These are phyloP conservation scores for Meteorus colon DNA, from an alignment of 2,888 invertebrate genomes.

Conservation along the genomic window DNA sequence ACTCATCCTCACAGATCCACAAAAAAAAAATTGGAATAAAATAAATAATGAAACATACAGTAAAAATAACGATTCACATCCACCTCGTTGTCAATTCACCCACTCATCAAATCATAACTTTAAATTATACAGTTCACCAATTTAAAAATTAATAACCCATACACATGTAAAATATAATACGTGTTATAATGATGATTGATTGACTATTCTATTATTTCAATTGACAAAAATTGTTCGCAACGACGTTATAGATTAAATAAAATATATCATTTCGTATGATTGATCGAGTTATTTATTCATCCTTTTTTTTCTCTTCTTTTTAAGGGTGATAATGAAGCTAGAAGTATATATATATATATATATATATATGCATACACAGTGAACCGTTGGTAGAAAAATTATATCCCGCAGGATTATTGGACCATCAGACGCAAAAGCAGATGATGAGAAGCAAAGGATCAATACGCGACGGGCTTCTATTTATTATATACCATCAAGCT, in stretches of 20 bases:
- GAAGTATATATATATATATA: neutral
- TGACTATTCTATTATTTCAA: neutral
- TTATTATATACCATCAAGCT: conserved; percentile 50
- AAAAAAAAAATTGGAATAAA: conserved; percentile 15
- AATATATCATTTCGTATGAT: conserved; percentile 27
- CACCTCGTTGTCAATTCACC: conserved; percentile 20
- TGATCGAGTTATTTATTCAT: conserved; percentile 39
- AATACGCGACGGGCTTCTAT: conserved; percentile 26
- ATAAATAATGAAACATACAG: neutral
- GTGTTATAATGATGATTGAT: conserved; percentile 18
- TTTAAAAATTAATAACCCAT: neutral
- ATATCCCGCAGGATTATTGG: conserved; percentile 31
- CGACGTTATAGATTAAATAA: neutral
- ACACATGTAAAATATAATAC: conserved; percentile 12
- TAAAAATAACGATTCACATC: neutral
- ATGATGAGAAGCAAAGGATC: conserved; percentile 30
- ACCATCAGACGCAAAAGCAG: neutral
- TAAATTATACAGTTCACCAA: conserved; percentile 10
- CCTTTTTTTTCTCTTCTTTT: conserved; percentile 3
- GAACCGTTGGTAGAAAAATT: conserved; percentile 32
- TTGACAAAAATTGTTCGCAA: neutral
- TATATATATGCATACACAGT: conserved; percentile 5
- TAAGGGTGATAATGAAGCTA: neutral
- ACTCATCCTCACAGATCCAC: neutral
- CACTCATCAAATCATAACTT: conserved; percentile 29